A percentile compares a stretch with the other conserved stretches of the same genome.
These are phyloP conservation scores for Ctenoplectra terminalis DNA, from an alignment of 1,140 invertebrate species.

Conservation along the genomic window DNA sequence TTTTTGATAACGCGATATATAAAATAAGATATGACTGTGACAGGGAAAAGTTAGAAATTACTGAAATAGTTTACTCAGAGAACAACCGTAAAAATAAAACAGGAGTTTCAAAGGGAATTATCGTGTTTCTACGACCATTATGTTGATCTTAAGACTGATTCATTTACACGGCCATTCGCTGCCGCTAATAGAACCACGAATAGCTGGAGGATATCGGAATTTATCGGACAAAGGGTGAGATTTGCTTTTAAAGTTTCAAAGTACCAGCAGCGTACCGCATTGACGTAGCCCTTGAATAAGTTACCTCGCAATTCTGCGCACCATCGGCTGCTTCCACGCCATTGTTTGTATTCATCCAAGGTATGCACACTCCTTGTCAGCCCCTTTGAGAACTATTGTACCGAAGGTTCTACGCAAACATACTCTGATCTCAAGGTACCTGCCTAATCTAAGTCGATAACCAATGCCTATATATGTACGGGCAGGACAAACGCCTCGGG, in stretches of 20 bases:
- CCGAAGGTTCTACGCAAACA: slow-evolving; percentile 60
- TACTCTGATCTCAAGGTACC: slow-evolving; percentile 44
- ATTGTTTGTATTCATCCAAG: slow-evolving; percentile 66
- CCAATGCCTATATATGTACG: slow-evolving; percentile 18
- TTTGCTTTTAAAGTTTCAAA: slow-evolving; percentile 67
- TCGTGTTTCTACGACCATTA: neutral
- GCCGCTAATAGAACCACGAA: slow-evolving; percentile 23
- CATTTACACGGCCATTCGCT: slow-evolving; percentile 15
- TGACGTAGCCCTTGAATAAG: slow-evolving; percentile 62
- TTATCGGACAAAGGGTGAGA: slow-evolving; percentile 56
- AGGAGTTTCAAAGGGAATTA: neutral
- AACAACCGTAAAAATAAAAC: neutral
- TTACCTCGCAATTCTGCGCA: slow-evolving; percentile 59
- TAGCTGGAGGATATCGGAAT: slow-evolving; percentile 49
- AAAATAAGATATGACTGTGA: neutral
- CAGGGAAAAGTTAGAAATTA: neutral
- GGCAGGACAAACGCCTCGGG: slow-evolving; percentile 23
- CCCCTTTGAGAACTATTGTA: slow-evolving; percentile 63
- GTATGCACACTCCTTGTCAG: slow-evolving; percentile 64
- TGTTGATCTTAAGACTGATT: neutral
- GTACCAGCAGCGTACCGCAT: slow-evolving; percentile 43
- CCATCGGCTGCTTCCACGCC: slow-evolving; percentile 48
- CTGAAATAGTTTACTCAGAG: neutral
- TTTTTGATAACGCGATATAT: no score
- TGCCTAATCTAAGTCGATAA: slow-evolving; percentile 61